Evolutionary conservation across 2,113 vertebrate species (phyloP).

Genomic region (Microcebus tavaratra): DNA sequence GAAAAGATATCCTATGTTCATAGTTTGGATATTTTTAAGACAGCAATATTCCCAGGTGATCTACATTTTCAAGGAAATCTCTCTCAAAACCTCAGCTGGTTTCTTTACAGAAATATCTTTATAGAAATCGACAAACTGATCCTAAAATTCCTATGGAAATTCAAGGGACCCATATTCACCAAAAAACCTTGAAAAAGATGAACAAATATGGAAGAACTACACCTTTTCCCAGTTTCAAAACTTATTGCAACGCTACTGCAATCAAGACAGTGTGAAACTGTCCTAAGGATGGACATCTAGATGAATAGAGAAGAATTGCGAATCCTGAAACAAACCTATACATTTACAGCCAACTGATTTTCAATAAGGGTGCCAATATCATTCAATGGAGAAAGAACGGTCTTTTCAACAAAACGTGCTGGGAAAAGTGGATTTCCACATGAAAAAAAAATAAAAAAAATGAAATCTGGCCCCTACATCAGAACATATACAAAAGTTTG

Average conservation of each 20-base stretch:
- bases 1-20: not conserved
- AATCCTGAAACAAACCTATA: not conserved
- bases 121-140: not conserved
- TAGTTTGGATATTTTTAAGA: not conserved
- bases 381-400: not conserved
- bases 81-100: not conserved
- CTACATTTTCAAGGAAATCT: not conserved
- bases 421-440: not conserved
- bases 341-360: not conserved
- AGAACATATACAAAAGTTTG: not conserved
- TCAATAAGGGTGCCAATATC: not conserved
- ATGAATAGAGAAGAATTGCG: not conserved
- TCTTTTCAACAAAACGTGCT: not conserved
- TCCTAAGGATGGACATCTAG: not conserved
- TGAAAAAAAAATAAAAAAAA: not conserved
- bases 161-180: not conserved
- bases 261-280: not conserved
- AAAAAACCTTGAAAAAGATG: not conserved
- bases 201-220: not conserved
- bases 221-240: not conserved
- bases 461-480: not conserved
- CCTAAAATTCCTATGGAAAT: not conserved
- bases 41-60: not conserved
- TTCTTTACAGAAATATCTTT: not conserved
- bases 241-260: not conserved